Percentiles rank a stretch among this genome's conserved stretches.
These are phyloP conservation scores for Crypturellus undulatus DNA, from an alignment of 2,113 vertebrate genomes.

Conservation along the genomic window DNA sequence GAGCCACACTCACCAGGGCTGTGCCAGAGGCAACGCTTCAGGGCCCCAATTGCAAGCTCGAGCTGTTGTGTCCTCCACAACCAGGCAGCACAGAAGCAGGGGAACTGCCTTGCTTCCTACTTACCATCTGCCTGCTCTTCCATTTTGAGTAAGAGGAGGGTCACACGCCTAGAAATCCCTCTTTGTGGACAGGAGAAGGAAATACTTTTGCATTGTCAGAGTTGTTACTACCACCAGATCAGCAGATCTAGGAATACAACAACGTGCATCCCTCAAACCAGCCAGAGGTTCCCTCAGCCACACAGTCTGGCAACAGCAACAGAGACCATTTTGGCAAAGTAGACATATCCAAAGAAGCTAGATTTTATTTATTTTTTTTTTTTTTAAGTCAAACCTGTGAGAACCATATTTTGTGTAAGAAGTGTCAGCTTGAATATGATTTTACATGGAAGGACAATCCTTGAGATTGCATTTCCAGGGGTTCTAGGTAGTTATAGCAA, in stretches of 20 bases:
- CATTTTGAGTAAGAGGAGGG: background rate
- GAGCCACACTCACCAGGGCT: background rate
- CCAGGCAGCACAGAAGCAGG: background rate
- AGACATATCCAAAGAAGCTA: background rate
- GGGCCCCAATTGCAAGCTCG: background rate
- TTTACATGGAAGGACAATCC: background rate
- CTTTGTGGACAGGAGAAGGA: background rate
- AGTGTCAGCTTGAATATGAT: background rate
- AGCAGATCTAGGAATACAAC: background rate
- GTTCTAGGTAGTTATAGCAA: background rate
- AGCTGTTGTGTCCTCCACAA: background rate
- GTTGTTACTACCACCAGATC: background rate
- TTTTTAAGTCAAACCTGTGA: background rate
- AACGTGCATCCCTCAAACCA: background rate
- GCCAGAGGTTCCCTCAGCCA: background rate
- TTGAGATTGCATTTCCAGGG: background rate
- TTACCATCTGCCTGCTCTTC: background rate
- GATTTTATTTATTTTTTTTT: background rate
- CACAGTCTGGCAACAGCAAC: background rate
- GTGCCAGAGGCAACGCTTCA: background rate
- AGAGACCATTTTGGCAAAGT: background rate
- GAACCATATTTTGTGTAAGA: background rate
- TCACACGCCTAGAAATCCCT: background rate
- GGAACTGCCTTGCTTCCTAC: background rate
- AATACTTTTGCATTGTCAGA: background rate